Evolutionary conservation across 1,140 invertebrate genomes (phyloP), one percentile per base, ranked within the genome.

Genomic region (Lucilia sericata): DNA sequence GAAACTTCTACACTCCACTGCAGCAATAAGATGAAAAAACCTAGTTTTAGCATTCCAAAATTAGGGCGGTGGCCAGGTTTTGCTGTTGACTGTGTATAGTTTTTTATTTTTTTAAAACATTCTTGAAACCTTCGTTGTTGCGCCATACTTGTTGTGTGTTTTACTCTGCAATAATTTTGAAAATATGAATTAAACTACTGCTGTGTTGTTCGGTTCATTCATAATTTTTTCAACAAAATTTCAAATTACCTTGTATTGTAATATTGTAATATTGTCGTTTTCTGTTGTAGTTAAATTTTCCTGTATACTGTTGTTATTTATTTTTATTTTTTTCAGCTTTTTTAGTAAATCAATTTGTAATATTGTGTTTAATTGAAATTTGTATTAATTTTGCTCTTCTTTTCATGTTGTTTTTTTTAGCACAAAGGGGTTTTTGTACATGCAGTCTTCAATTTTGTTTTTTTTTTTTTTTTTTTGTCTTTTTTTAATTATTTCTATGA

Each of bases 11-110:
- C 30, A 60, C 30, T 21, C 49, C n/a, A 19, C n/a, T 47, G 75
- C 17, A 21, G 42, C 42, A 65, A 34, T 34, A 82, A 65, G 51
- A 82, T n/a, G 4, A 65, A 21, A 19, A 65, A 65, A 12, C 30
- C 14, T 8, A 49, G 9, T 80, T 13, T 25, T 80, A 30, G 9
- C 17, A 82, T 14, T 17, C 65, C 30, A 25, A 55, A 76, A 19
- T 82, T 81, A 36, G 81, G 74, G 65, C 80, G n/a, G 81, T 74
- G 84, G 74, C 70, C 80, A 84, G 70, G 81, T 82, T 30, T 30
- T 30, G 49, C 12, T 42, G 36, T 21, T 83, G 14, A 5, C 21
- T 49, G 7, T 51, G 7, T 49, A 5, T 51, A 30, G 51, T 65
- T 65, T 60, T 82, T 30, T 21, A 70, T 21, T 21, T 19, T 80